These are phyloP conservation scores for Temnopleurus reevesii DNA, from an alignment of 53 echinoderm and acorn worm species.

Conservation along the genomic window DNA sequence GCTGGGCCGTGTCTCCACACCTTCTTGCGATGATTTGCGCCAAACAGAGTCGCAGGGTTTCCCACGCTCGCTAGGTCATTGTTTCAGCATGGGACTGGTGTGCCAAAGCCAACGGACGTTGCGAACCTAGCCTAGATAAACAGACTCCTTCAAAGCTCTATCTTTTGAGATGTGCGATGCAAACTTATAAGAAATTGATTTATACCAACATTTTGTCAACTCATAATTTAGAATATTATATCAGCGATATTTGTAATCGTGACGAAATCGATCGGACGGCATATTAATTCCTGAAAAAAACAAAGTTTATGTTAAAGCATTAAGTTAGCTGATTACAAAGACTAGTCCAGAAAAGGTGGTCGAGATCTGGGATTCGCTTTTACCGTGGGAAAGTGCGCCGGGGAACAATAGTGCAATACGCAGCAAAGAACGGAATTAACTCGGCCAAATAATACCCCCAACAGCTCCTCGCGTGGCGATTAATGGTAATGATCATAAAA, in stretches of 20 bases:
- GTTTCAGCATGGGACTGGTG: slow-evolving; percentile 7
- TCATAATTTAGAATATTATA: too few relatives aligned
- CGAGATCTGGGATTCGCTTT: neutral
- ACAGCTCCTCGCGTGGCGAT: slow-evolving; percentile 48
- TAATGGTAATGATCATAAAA: slow-evolving; percentile 14
- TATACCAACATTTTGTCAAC: too few relatives aligned
- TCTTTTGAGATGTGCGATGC: neutral
- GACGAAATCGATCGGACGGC: too few relatives aligned
- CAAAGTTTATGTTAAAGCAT: too few relatives aligned
- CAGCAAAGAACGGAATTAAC: slow-evolving; percentile 40
- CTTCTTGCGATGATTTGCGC: neutral
- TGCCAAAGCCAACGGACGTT: neutral
- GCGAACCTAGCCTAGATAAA: neutral
- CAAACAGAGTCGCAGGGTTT: neutral
- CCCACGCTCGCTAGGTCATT: slow-evolving; percentile 34
- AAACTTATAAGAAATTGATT: too few relatives aligned
- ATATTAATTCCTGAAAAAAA: too few relatives aligned
- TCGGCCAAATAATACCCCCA: slow-evolving; percentile 39
- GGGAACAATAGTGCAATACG: slow-evolving; percentile 55
- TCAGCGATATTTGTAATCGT: too few relatives aligned
- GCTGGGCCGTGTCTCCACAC: slow-evolving; percentile 35
- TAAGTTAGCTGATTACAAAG: neutral
- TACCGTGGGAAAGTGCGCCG: slow-evolving; percentile 56
- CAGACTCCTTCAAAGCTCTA: neutral
- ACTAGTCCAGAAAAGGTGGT: slow-evolving; percentile 9